phyloP scores from a whole-genome alignment of 2,797 vertebrate species.

The Ctenopoma kingsleyae region DNA sequence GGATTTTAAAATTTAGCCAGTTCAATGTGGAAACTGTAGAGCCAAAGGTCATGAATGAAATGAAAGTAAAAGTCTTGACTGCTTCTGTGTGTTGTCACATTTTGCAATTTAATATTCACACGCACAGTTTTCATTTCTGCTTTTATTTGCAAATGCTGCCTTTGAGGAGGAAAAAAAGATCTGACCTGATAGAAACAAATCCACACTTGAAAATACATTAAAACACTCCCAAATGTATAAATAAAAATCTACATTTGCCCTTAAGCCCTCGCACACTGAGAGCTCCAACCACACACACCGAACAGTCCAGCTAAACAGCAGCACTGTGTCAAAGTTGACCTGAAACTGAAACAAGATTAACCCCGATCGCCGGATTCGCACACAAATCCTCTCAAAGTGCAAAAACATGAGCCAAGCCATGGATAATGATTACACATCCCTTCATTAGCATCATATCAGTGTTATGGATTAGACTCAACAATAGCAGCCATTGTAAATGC shows the following conservation, averaged over 20 bases:
- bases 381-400: slow-evolving; percentile 73
- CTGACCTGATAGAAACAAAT: slow-evolving; percentile 34
- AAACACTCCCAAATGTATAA: slow-evolving; percentile 29
- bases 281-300: slow-evolving; percentile 16
- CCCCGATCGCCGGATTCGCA: slow-evolving; percentile 56
- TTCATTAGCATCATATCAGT: slow-evolving; percentile 75
- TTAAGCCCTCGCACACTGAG: slow-evolving; percentile 7
- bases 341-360: slow-evolving; percentile 74
- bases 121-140: neutral
- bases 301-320: slow-evolving; percentile 30
- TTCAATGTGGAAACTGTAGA: neutral
- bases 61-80: slow-evolving; percentile 10
- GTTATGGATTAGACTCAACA: slow-evolving; percentile 72
- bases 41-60: slow-evolving; percentile 7
- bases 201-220: slow-evolving; percentile 25
- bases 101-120: slow-evolving; percentile 9
- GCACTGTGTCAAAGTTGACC: slow-evolving; percentile 65
- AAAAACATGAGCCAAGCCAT: slow-evolving; percentile 44
- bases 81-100: slow-evolving; percentile 13
- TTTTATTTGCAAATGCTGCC: slow-evolving; percentile 40
- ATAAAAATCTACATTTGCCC: slow-evolving; percentile 28
- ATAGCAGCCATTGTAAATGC: slow-evolving; percentile 52
- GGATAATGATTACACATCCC: slow-evolving; percentile 75
- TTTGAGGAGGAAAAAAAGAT: slow-evolving; percentile 26
- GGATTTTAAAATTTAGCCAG: neutral